phyloP scores from a whole-genome alignment of 2,113 vertebrate species.

The Odocoileus virginianus region DNA sequence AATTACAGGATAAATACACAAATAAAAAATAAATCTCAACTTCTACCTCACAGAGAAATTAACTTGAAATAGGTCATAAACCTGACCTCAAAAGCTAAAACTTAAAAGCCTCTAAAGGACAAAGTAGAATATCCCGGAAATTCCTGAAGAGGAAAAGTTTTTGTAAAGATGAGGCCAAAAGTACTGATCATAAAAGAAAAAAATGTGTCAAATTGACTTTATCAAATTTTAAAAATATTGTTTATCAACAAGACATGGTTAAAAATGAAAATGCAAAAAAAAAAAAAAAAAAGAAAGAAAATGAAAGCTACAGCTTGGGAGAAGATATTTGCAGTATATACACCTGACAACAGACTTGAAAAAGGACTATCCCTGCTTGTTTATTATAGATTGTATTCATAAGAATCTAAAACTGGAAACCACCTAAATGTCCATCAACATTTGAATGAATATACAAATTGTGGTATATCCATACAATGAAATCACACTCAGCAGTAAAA shows the following conservation, averaged over 20 bases:
- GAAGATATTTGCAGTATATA: background rate
- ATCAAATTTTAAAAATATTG: slow-evolving; percentile 33
- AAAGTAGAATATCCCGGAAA: background rate
- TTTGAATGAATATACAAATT: background rate
- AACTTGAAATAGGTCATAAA: background rate
- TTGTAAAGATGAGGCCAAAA: slow-evolving; percentile 16
- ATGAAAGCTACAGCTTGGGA: background rate
- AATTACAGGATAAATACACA: background rate
- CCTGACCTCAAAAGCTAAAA: background rate
- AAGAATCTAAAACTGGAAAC: background rate
- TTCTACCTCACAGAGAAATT: background rate
- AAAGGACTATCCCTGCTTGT: background rate
- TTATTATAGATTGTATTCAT: slow-evolving; percentile 5
- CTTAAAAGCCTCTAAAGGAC: background rate
- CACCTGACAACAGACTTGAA: background rate
- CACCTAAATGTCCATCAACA: background rate
- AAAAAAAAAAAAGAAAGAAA: background rate
- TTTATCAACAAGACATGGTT: background rate
- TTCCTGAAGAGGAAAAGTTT: background rate
- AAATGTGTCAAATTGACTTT: background rate
- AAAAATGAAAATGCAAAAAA: background rate
- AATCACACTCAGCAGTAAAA: background rate
- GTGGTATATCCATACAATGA: background rate
- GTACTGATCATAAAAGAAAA: background rate
- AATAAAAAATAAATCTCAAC: background rate